Base-by-base conservation (phyloP, 2,888 invertebrate genomes). In the Zygogramma bicolorata region DNA sequence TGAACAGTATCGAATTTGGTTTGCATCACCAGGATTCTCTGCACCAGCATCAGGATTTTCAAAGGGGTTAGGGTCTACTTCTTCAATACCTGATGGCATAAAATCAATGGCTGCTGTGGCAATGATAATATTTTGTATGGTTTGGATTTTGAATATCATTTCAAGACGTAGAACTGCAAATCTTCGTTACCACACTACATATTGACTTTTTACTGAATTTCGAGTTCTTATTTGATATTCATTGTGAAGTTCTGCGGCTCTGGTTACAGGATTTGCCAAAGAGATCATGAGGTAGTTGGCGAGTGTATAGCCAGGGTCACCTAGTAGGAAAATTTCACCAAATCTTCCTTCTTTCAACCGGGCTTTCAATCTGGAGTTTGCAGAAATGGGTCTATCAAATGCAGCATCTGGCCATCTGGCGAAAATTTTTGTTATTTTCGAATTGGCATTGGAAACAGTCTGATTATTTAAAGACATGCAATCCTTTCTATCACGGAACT, bases 241-340 rank as follows among this genome's bases (percentile, higher is more conserved):
- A 70, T 79, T 79, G 68, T 49, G 79, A 8, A 77, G 58, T n/a
- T 38, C 67, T 80, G n/a, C 76, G 20, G 66, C 74, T 34, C 22
- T 61, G 1, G 69, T 76, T 22, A 29, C 20, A 22, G 75, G 71
- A 67, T 75, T 72, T 38, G 10, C 18, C 22, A 80, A 31, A 22
- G 78, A 78, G 13, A 77, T 79, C 49, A 79, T 68, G 63, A 79
- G 60, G 71, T 73, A 79, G 3, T 65, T 63, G 61, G 70, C 75
- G 8, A 79, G 40, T 7, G 77, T 69, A 68, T 82, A 81, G 20
- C 81, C 81, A 71, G 76, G 77, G 63, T 82, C 80, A 8, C 80
- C 81, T 10, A 75, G 60, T 57, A 57, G 8, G 20, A 22, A 57
- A 25, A 15, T 57, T 13, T 57, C 57, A 18, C 18, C 57, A 57